Base-by-base conservation (phyloP, 2,113 vertebrate genomes). In the Xiphophorus maculatus region DNA sequence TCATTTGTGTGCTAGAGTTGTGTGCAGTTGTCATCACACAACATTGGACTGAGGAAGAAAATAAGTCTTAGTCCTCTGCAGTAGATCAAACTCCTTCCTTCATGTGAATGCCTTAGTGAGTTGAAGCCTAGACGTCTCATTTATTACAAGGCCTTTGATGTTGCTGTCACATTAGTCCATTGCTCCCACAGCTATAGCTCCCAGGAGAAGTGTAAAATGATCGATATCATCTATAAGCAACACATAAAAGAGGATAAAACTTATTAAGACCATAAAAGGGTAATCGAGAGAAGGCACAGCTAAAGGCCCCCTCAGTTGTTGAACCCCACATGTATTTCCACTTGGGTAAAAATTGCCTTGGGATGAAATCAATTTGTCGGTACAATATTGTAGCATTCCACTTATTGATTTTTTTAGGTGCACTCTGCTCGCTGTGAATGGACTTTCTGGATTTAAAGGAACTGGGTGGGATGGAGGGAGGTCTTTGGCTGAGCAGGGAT, bases 331-430 rank as follows among this genome's bases (percentile, higher is more conserved):
- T 58, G 51, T 78, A 71, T 76, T 90, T 88, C 84, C 73, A 35
- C 64, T 80, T 58, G 71, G 82, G 82, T 86, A 28, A 71, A 90
- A 93, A 93, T 91, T 90, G 89, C 85, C 81, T 86, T 75, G 71
- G 88, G 89, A 93, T 90, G 85, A 92, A 93, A 93, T 92, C 87
- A 91, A 91, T 94, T 93, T 92, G 91, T 91, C 78, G 83, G 85
- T 70, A 89, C 90, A 90, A 84, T 92, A 90, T 94, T 93, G 90
- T 91, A 83, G 90, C 90, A 88, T 90, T 90, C 90, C 88, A 82
- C 85, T 82, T 92, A 93, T 93, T 93, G 94, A 94, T 94, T 94
- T 92, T 92, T 93, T 93, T 86, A 15, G 76, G 79, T 76, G 67
- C 84, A 87, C 75, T 66, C 82, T 76, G 79, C 61, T 48, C 84